Percentiles rank a stretch among this genome's conserved stretches.
Evolutionary conservation across 1,140 invertebrate species (phyloP).

Genomic region (Bombyx mandarina): DNA sequence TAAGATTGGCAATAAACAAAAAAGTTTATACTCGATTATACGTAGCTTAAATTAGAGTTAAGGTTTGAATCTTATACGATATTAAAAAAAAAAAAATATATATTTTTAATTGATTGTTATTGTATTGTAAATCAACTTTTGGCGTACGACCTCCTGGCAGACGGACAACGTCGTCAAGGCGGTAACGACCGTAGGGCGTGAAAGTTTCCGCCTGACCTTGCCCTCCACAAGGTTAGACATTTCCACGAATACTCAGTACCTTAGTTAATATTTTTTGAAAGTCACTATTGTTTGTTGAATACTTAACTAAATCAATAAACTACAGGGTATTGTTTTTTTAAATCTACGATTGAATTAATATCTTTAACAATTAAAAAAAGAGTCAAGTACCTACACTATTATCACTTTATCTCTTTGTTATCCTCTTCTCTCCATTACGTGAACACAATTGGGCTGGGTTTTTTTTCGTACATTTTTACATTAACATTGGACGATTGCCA

Average conservation of each 20-base stretch:
- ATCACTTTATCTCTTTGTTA: neutral
- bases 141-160: conserved; percentile 3
- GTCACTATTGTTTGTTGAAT: conserved; percentile 12
- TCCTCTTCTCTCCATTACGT: neutral
- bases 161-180: neutral
- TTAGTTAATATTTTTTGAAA: conserved; percentile 4
- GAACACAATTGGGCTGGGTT: conserved; percentile 24
- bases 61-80: too few species aligned
- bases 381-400: too few species aligned
- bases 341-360: conserved; percentile 3
- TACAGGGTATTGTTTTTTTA: too few species aligned
- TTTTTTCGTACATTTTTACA: conserved; percentile 28
- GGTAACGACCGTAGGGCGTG: conserved; percentile 19
- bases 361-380: too few species aligned
- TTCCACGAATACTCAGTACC: conserved; percentile 17
- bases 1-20: too few species aligned
- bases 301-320: neutral
- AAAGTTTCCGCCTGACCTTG: conserved; percentile 41
- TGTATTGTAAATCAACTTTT: too few species aligned
- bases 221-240: conserved; percentile 21
- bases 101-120: too few species aligned
- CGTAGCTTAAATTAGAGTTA: too few species aligned
- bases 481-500: conserved; percentile 44
- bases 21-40: too few species aligned
- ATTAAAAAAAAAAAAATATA: too few species aligned